phyloP scores from a whole-genome alignment of 2,113 vertebrate genomes.

The Archilochus colubris region DNA sequence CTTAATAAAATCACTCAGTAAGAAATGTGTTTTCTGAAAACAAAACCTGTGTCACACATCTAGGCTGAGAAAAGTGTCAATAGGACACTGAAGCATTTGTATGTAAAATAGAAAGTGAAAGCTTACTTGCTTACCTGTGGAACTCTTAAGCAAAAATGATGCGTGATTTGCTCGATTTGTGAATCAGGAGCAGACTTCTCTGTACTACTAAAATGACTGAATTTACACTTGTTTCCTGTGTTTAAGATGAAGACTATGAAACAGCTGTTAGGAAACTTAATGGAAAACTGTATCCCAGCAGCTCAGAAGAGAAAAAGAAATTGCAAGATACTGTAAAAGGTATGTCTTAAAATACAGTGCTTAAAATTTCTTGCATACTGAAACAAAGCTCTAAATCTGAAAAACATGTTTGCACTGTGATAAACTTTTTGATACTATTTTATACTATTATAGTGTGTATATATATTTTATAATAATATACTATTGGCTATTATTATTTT shows the following conservation, averaged over 20 bases:
- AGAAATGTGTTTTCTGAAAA: neutral
- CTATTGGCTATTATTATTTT: neutral
- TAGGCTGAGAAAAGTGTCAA: neutral
- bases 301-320: slow-evolving; percentile 50
- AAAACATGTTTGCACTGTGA: neutral
- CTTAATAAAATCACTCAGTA: neutral
- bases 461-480: too few species aligned
- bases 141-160: neutral
- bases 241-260: slow-evolving; percentile 94
- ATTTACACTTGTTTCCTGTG: neutral
- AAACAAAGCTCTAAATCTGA: neutral
- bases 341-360: slow-evolving; percentile 28
- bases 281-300: slow-evolving; percentile 87
- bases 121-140: neutral
- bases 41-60: neutral
- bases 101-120: neutral
- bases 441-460: too few species aligned
- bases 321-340: slow-evolving; percentile 57
- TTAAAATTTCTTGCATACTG: neutral
- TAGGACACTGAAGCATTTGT: neutral
- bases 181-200: neutral
- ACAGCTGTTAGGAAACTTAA: slow-evolving; percentile 90
- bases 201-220: neutral
- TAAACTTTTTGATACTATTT: neutral
- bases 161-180: neutral